Conservation (phyloP, 2,113 vertebrate species). For the Brevimyrus niger region DNA sequence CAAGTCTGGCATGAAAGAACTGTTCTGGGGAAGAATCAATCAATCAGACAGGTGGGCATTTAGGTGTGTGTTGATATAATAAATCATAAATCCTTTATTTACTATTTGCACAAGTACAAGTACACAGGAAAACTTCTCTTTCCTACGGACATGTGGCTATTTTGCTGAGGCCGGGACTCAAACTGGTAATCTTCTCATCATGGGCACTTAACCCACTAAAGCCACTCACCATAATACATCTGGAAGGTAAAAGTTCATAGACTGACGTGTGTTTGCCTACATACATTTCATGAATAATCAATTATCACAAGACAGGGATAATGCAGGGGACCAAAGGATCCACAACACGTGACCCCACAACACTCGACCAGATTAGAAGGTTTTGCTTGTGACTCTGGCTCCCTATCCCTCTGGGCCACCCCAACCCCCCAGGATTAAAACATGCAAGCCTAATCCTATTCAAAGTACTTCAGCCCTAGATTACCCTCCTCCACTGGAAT, state of each 20-base stretch:
- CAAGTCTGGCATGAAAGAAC: not conserved
- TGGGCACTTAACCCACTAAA: not conserved
- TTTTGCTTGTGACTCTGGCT: not conserved
- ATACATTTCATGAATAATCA: not conserved
- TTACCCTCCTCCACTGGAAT: slow-evolving; percentile 7
- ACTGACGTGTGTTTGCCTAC: not conserved
- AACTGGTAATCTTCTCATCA: too few relatives aligned
- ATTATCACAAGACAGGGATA: not conserved
- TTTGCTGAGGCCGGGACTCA: too few relatives aligned
- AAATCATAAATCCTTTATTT: too few relatives aligned
- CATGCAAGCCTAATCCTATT: slow-evolving; percentile 13
- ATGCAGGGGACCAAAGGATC: not conserved
- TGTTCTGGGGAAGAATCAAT: not conserved
- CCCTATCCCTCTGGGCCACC: not conserved
- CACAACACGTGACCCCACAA: not conserved
- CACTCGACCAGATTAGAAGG: not conserved
- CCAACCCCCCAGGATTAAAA: slow-evolving; percentile 10
- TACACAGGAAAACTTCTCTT: too few relatives aligned
- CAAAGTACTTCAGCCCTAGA: slow-evolving; percentile 19
- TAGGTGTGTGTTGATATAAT: not conserved
- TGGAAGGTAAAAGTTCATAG: not conserved
- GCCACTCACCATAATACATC: not conserved
- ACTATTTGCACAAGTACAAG: too few relatives aligned
- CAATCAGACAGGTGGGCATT: not conserved
- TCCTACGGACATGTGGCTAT: too few relatives aligned